These are phyloP conservation scores for Plagodis pulveraria DNA, from an alignment of 2,888 invertebrate genomes.

Conservation along the genomic window DNA sequence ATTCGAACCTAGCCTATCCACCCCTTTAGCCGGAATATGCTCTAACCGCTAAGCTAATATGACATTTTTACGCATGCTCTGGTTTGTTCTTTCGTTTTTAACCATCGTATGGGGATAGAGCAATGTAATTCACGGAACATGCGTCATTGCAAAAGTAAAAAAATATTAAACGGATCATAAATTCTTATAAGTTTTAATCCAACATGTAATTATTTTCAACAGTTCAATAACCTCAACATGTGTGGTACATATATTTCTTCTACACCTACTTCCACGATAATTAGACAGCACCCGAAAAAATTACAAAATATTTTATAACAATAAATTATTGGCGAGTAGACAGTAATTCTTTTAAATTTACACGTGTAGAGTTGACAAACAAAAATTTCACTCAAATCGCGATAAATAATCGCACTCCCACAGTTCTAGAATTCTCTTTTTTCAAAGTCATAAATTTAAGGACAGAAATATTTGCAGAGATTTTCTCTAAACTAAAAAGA, in stretches of 20 bases:
- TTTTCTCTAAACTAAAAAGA: constrained; percentile 10
- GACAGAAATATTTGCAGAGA: constrained; percentile 5
- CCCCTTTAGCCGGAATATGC: too few species aligned
- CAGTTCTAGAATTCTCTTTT: constrained; percentile 24
- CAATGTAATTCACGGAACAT: too few species aligned
- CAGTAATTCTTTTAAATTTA: constrained; percentile 14
- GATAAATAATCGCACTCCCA: constrained; percentile 25
- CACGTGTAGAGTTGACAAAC: constrained; percentile 11
- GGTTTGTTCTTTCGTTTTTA: too few species aligned
- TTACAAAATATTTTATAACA: neutral
- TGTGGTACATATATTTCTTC: neutral
- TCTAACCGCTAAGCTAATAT: too few species aligned
- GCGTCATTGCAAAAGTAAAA: too few species aligned
- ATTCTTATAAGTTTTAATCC: too few species aligned
- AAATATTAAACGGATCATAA: too few species aligned
- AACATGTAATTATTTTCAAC: too few species aligned
- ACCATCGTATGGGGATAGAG: too few species aligned
- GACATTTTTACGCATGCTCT: too few species aligned
- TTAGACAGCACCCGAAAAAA: neutral
- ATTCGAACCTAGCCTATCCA: too few species aligned
- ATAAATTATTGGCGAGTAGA: constrained; percentile 6
- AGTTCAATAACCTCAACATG: too few species aligned
- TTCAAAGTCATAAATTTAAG: constrained; percentile 19
- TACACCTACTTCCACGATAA: neutral
- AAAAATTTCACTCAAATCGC: constrained; percentile 12